Evolutionary conservation across 2,113 vertebrate species (phyloP).

Genomic region (Lichenostomus cassidix): DNA sequence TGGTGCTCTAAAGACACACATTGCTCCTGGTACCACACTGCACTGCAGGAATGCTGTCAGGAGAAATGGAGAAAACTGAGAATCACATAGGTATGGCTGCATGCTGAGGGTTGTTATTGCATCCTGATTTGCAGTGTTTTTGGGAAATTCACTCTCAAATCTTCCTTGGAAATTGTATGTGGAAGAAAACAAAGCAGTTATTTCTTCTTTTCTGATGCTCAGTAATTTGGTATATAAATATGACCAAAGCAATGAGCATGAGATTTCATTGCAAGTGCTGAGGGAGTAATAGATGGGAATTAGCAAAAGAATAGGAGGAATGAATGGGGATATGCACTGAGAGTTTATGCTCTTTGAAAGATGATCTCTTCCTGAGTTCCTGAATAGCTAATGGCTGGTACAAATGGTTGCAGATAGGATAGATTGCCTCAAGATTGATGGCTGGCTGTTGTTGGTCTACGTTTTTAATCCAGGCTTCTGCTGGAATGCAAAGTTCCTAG

Average conservation of each 20-base stretch:
- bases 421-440: slow-evolving; percentile 55
- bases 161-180: not conserved
- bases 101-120: not conserved
- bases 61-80: not conserved
- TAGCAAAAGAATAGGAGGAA: slow-evolving; percentile 46
- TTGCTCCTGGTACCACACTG: not conserved
- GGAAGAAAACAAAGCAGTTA: not conserved
- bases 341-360: slow-evolving; percentile 70
- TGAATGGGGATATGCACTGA: slow-evolving; percentile 46
- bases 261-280: slow-evolving; percentile 35
- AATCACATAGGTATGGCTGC: not conserved
- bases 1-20: not conserved
- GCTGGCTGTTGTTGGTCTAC: slow-evolving; percentile 53
- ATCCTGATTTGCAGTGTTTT: not conserved
- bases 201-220: not conserved
- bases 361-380: slow-evolving; percentile 60
- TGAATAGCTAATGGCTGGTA: slow-evolving; percentile 66
- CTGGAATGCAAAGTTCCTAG: slow-evolving; percentile 44
- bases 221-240: not conserved
- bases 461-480: slow-evolving; percentile 59
- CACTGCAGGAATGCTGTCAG: not conserved
- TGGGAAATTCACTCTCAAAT: not conserved
- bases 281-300: slow-evolving; percentile 54
- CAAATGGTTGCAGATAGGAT: slow-evolving; percentile 63
- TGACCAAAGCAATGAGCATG: not conserved